Evolutionary conservation across 2,113 vertebrate species (phyloP), one percentile per base, ranked within the genome.

Genomic region (Pelobates fuscus): DNA sequence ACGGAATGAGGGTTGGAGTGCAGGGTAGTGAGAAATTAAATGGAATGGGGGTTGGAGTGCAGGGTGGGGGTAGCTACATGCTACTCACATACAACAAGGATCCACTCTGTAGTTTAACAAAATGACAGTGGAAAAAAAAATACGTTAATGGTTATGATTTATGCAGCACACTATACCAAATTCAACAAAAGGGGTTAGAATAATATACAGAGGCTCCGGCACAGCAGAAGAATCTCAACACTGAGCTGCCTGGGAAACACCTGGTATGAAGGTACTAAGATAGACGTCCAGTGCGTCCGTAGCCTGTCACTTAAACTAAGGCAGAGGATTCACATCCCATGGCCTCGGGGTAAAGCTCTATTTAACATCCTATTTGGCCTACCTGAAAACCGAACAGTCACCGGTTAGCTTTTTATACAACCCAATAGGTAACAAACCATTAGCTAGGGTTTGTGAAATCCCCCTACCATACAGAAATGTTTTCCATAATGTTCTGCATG

Each of bases 51-150:
- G 60, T 18, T 66, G 52, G n/a, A 17, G 58, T 27, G 37, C 81
- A 77, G 62, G 73, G 24, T 58, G 41, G 69, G 69, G 14, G 6
- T n/a, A n/a, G n/a, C 83, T 88, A 84, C 86, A 82, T 84, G 86
- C 91, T 93, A 91, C 92, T 94, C 92, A 94, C 93, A 94, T 82
- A 91, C 89, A 90, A 85, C 81, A 93, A 88, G 88, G 88, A 78
- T 91, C 92, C 90, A 85, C 85, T 91, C 89, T 90, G 90, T 82
- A 85, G 86, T 87, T 84, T 81, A 49, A 67, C 64, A 84, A 81
- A 69, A 84, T 79, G 83, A 83, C 82, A 88, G 78, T 1, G 68
- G 82, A 82, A 88, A 79, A 83, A 79, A 84, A 81, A 24, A 76
- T 61, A 82, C 58, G 83, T 86, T 84, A 85, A 91, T 69, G 65